phyloP scores from a whole-genome alignment of 2,797 vertebrate species.

The Pantherophis vulpinus region DNA sequence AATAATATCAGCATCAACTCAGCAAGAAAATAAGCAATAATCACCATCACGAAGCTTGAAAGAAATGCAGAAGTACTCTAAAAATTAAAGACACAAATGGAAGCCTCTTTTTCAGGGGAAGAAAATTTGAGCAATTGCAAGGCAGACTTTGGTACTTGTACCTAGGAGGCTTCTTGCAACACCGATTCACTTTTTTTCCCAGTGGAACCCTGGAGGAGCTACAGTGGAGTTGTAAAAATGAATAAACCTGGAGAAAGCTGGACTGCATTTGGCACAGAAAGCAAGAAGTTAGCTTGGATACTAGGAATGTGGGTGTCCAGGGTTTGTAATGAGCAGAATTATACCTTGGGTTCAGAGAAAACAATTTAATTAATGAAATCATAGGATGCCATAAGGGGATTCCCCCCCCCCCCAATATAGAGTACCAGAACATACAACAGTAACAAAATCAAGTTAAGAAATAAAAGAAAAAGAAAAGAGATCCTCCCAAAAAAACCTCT shows the following conservation, averaged over 20 bases:
- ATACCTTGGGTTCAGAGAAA: background rate
- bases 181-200: background rate
- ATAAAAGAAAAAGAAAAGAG: background rate
- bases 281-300: background rate
- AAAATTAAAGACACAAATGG: background rate
- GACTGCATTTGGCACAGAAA: background rate
- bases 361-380: background rate
- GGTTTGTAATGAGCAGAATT: background rate
- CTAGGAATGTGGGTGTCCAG: background rate
- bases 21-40: background rate
- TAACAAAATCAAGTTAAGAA: background rate
- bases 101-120: background rate
- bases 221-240: background rate
- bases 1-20: background rate
- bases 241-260: background rate
- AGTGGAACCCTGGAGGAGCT: background rate
- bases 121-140: background rate
- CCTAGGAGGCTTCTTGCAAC: background rate
- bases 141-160: background rate
- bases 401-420: too few species aligned
- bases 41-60: background rate
- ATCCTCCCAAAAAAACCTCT: too few species aligned
- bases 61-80: background rate
- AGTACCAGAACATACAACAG: background rate
- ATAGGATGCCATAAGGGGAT: background rate